Percentiles rank a stretch among this genome's conserved stretches.
Conservation (phyloP, 2,888 invertebrate species). For the Imbricaverruca yamaguchii region DNA sequence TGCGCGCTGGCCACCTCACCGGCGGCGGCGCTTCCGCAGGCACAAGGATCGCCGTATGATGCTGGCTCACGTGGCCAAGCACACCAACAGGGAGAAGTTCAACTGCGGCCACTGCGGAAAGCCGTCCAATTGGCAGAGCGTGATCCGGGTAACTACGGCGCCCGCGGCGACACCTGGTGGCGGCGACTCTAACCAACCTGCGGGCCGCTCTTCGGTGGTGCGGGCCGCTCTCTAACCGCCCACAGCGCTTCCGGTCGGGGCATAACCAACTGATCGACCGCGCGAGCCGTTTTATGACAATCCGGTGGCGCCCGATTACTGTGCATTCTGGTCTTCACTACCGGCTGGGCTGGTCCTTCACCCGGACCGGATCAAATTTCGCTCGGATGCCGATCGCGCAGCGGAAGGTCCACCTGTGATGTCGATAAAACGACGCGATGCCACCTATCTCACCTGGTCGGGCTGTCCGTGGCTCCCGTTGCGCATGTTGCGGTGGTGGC, state of each 20-base stretch:
- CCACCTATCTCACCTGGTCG: background rate
- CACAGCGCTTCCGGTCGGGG: too few species aligned
- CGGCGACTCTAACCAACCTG: background rate
- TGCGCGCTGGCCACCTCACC: background rate
- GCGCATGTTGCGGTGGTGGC: too few species aligned
- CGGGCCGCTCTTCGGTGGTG: background rate
- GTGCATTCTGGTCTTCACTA: too few species aligned
- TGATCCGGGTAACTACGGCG: slow-evolving; percentile 35
- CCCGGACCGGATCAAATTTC: too few species aligned
- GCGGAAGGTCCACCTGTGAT: too few species aligned
- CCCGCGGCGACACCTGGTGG: background rate
- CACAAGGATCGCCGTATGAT: slow-evolving; percentile 32
- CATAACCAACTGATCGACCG: too few species aligned
- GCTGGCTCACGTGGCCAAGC: slow-evolving; percentile 33
- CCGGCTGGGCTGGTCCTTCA: too few species aligned
- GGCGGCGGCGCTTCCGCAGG: slow-evolving; percentile 25
- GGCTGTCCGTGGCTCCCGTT: background rate
- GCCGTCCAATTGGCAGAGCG: slow-evolving; percentile 41
- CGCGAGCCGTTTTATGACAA: too few species aligned
- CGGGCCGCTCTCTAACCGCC: background rate
- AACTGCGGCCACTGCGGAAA: slow-evolving; percentile 41
- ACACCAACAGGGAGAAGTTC: slow-evolving; percentile 31
- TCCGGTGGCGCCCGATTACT: too few species aligned
- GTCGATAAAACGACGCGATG: too few species aligned
- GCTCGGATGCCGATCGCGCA: too few species aligned